These are phyloP conservation scores for Lepidochrysops patricia DNA, from an alignment of 2,888 invertebrate species.

Conservation along the genomic window DNA sequence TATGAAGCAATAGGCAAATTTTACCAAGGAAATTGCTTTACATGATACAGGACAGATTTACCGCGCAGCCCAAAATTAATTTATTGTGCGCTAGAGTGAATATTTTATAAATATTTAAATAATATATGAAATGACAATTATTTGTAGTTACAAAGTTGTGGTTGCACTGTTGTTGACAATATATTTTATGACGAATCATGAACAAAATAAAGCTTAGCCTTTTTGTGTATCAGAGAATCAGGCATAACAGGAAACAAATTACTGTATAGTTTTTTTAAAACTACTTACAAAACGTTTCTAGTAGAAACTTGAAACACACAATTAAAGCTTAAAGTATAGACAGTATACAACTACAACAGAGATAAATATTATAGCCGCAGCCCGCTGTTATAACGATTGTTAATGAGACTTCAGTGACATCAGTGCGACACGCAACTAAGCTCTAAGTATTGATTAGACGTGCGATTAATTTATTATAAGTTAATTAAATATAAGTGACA, in stretches of 20 bases:
- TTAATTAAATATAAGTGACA: conserved; percentile 53
- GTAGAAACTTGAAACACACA: too few relatives aligned
- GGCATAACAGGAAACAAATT: too few relatives aligned
- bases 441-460: conserved; percentile 69
- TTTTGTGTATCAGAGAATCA: not conserved
- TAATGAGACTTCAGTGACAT: conserved; percentile 29
- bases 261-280: too few relatives aligned
- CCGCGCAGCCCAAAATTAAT: conserved; percentile 40
- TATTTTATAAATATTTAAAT: conserved; percentile 45
- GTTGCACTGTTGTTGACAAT: conserved; percentile 20
- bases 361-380: not conserved
- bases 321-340: too few relatives aligned
- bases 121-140: conserved; percentile 42
- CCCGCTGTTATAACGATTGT: not conserved
- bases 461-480: conserved; percentile 64
- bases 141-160: conserved; percentile 36
- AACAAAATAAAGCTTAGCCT: not conserved
- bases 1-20: conserved; percentile 43
- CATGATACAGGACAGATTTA: conserved; percentile 42
- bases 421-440: conserved; percentile 48
- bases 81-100: conserved; percentile 25
- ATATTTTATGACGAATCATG: too few relatives aligned
- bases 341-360: not conserved
- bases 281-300: too few relatives aligned
- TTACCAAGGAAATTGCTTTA: conserved; percentile 69